phyloP scores from a whole-genome alignment of 2,113 vertebrate species.

The Tachysurus vachellii region DNA sequence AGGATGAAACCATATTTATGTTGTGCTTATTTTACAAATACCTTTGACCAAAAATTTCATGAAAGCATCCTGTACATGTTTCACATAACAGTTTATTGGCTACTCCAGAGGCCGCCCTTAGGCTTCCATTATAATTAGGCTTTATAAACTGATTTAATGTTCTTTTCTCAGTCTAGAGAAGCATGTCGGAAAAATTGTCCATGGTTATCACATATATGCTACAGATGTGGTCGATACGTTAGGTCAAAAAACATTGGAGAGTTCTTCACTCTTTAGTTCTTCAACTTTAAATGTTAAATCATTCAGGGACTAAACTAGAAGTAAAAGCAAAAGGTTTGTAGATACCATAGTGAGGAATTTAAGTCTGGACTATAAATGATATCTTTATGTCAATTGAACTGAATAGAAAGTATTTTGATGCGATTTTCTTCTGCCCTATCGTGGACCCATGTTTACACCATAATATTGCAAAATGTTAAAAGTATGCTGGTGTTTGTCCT shows the following conservation, averaged over 20 bases:
- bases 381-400: background rate
- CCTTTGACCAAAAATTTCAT: background rate
- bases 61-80: background rate
- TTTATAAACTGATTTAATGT: background rate
- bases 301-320: background rate
- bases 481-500: slow-evolving; percentile 23
- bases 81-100: slow-evolving; percentile 4
- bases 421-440: background rate
- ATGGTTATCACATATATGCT: background rate
- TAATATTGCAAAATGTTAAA: slow-evolving; percentile 3
- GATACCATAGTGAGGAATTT: background rate
- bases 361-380: background rate
- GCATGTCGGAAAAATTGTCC: background rate
- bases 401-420: background rate
- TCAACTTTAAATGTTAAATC: background rate
- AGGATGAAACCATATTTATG: background rate
- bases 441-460: slow-evolving; percentile 9
- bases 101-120: background rate
- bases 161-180: background rate
- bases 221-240: background rate
- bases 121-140: background rate
- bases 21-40: background rate
- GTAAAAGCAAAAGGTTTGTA: background rate
- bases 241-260: too few relatives aligned
- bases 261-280: background rate